A percentile compares a stretch with the other conserved stretches of the same genome.
phyloP scores from a whole-genome alignment of 2,888 invertebrate genomes.

The Belgica antarctica region DNA sequence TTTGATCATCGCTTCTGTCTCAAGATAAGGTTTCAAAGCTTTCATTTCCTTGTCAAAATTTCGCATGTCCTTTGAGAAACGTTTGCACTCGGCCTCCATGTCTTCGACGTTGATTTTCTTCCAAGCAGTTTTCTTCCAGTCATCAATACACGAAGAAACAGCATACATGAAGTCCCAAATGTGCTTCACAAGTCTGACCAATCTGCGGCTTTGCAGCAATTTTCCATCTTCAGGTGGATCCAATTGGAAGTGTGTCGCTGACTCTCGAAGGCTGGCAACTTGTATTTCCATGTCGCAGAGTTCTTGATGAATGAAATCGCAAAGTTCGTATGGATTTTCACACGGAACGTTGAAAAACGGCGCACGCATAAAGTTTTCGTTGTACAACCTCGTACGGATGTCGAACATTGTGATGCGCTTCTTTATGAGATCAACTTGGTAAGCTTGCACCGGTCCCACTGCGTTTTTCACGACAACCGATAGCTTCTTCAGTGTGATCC shows the following conservation, averaged over 20 bases:
- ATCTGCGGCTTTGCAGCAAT: slow-evolving; percentile 70
- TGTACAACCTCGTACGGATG: slow-evolving; percentile 71
- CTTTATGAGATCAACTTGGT: slow-evolving; percentile 82
- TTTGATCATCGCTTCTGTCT: slow-evolving; percentile 77
- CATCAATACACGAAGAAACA: slow-evolving; percentile 76
- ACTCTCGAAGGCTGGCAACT: slow-evolving; percentile 65
- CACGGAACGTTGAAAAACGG: slow-evolving; percentile 62
- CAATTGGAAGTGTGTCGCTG: slow-evolving; percentile 82
- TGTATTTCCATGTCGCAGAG: slow-evolving; percentile 67
- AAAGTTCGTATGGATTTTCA: slow-evolving; percentile 64
- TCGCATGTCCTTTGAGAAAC: slow-evolving; percentile 80
- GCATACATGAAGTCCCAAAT: slow-evolving; percentile 88
- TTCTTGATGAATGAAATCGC: slow-evolving; percentile 69
- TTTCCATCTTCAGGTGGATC: slow-evolving; percentile 78
- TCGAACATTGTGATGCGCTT: slow-evolving; percentile 79
- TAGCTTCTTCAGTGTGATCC: slow-evolving; percentile 81
- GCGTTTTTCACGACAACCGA: slow-evolving; percentile 79
- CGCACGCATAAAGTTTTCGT: slow-evolving; percentile 67
- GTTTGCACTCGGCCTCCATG: slow-evolving; percentile 93
- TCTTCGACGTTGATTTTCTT: slow-evolving; percentile 89
- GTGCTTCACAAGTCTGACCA: slow-evolving; percentile 72
- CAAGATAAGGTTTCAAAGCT: slow-evolving; percentile 73
- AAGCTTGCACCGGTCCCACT: slow-evolving; percentile 83
- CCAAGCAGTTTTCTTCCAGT: slow-evolving; percentile 94
- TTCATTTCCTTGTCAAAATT: slow-evolving; percentile 78